A percentile compares a stretch with the other conserved stretches of the same genome.
phyloP scores from a whole-genome alignment of 2,113 vertebrate genomes.

The Epinephelus moara region DNA sequence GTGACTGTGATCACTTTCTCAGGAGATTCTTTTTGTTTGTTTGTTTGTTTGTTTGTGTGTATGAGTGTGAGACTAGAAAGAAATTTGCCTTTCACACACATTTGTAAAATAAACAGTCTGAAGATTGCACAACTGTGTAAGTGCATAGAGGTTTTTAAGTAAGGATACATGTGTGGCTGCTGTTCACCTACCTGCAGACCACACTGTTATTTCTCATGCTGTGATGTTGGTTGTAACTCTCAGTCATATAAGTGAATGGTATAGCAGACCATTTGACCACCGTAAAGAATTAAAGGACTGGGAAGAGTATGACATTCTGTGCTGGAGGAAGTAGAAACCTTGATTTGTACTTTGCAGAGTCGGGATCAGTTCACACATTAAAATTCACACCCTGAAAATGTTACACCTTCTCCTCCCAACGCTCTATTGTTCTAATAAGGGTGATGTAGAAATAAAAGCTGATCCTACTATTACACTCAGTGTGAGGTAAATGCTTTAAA shows the following conservation, averaged over 20 bases:
- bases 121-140: background rate
- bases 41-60: slow-evolving; percentile 16
- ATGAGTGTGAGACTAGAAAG: slow-evolving; percentile 1
- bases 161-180: slow-evolving; percentile 12
- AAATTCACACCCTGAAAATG: background rate
- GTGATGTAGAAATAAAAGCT: slow-evolving; percentile 33
- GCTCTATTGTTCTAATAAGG: slow-evolving; percentile 12
- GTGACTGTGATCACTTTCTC: slow-evolving; percentile 23
- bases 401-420: slow-evolving; percentile 6
- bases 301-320: background rate
- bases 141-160: slow-evolving; percentile 23
- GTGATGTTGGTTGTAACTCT: background rate
- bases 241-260: background rate
- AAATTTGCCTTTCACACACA: slow-evolving; percentile 32
- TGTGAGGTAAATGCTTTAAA: slow-evolving; percentile 51
- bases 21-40: background rate
- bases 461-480: slow-evolving; percentile 16
- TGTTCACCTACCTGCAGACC: slow-evolving; percentile 1
- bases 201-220: slow-evolving; percentile 1
- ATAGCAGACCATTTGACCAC: slow-evolving; percentile 10
- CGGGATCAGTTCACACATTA: background rate
- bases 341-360: background rate
- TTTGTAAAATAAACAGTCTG: background rate
- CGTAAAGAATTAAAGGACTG: background rate
- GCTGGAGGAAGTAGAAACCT: background rate